Evolutionary conservation across 2,888 invertebrate species (phyloP), one percentile per base, ranked within the genome.

Genomic region (Cremastinae sp.): DNA sequence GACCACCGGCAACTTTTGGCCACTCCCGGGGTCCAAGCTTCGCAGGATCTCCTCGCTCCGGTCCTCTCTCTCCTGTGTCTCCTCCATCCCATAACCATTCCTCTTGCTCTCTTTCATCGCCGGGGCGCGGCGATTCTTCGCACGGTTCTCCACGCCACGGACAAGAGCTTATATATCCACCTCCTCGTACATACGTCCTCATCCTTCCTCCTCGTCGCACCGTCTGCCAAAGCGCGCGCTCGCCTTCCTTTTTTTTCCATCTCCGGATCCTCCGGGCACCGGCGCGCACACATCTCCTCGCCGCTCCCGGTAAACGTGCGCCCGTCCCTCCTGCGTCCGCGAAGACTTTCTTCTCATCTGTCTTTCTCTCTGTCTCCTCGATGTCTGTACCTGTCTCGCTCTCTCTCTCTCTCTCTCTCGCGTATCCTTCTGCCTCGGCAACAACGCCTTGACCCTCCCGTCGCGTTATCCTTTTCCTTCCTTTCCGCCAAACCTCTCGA

Each of bases 1-100:
- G 83, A 83, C 82, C 82, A 83, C 82, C 83, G 80, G 79, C 69
- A 28, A 75, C 75, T 79, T 76, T 69, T 69, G 61, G 65, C 56
- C 73, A 73, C 75, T 74, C 74, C 62, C 74, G 28, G 79, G 64
- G 62, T 77, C 65, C 56, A n/a, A 18, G 62, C 62, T 28, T 35
- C 35, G 35, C 45, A 18, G 16, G 49, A 20, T 37, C 18, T 35
- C 20, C 2, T 64, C 55, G 49, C 71, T 53, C 61, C 51, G 10
- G 10, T 22, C 10, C 55, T 49, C 61, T 78, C 65, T 78, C 70
- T 70, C 43, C 70, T 41, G 9, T 14, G 20, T 62, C 72, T 79
- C 75, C 73, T 74, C 71, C 28, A 28, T 28, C 28, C 28, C 5
- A 2, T 3, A 28, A 5, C 28, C 2, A 28, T 20, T 7, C 7